phyloP scores from a whole-genome alignment of 2,888 invertebrate genomes.

The Lasius platythorax region DNA sequence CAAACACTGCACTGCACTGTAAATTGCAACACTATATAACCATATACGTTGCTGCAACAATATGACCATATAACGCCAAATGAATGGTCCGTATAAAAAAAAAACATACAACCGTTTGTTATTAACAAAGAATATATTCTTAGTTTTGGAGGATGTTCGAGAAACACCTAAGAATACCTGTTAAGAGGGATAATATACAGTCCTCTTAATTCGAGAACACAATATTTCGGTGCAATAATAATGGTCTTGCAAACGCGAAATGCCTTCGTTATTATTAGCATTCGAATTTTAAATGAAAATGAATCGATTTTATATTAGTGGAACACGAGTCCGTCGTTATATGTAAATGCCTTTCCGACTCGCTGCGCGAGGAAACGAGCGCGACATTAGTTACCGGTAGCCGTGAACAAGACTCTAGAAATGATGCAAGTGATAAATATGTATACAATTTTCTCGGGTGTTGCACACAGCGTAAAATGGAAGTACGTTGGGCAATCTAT shows the following conservation, averaged over 20 bases:
- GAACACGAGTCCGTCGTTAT: background rate
- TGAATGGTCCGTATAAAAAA: no score
- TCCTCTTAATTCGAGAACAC: no score
- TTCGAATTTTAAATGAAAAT: background rate
- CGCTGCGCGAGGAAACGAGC: background rate
- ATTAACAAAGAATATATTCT: no score
- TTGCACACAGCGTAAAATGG: conserved; percentile 8
- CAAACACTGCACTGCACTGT: no score
- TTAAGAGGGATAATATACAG: no score
- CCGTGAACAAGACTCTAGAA: background rate
- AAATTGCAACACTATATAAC: no score
- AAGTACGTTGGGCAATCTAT: conserved; percentile 7
- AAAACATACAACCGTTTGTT: no score
- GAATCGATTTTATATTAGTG: conserved; percentile 14
- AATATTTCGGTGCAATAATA: background rate
- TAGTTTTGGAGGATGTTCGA: no score
- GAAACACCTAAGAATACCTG: no score
- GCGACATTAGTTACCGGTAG: conserved; percentile 9
- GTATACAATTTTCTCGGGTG: conserved; percentile 8
- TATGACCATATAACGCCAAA: no score
- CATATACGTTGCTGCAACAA: no score
- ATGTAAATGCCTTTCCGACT: background rate
- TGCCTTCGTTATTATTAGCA: background rate
- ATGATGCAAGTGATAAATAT: background rate
- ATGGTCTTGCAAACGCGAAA: background rate